Conservation (phyloP, 2,113 vertebrate species). For the Nestor notabilis region DNA sequence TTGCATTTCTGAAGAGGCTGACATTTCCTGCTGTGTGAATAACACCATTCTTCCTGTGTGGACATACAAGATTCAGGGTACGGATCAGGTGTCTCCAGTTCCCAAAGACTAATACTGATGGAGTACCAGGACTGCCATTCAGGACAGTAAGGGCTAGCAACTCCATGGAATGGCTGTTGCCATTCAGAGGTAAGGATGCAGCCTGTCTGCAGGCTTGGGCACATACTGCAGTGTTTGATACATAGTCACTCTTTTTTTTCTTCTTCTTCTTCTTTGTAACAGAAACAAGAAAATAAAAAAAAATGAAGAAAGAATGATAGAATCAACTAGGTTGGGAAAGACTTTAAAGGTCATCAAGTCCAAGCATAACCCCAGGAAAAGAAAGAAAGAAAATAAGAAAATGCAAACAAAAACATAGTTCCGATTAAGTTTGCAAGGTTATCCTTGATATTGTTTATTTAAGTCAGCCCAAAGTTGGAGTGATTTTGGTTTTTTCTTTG, state of each 20-base stretch:
- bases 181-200: neutral
- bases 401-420: neutral
- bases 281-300: neutral
- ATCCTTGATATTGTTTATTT: neutral
- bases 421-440: neutral
- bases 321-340: neutral
- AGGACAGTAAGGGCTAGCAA: neutral
- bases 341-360: neutral
- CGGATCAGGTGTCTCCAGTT: neutral
- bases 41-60: neutral
- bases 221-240: neutral
- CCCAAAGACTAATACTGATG: neutral
- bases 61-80: neutral
- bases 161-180: neutral
- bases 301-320: neutral
- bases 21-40: neutral
- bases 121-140: neutral
- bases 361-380: neutral
- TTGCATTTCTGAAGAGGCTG: neutral
- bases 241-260: rapidly evolving
- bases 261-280: neutral
- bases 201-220: neutral
- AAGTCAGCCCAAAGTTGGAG: neutral
- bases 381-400: too few relatives aligned
- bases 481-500: neutral